phyloP scores from a whole-genome alignment of 1,140 invertebrate genomes.

The Orchesella cincta region DNA sequence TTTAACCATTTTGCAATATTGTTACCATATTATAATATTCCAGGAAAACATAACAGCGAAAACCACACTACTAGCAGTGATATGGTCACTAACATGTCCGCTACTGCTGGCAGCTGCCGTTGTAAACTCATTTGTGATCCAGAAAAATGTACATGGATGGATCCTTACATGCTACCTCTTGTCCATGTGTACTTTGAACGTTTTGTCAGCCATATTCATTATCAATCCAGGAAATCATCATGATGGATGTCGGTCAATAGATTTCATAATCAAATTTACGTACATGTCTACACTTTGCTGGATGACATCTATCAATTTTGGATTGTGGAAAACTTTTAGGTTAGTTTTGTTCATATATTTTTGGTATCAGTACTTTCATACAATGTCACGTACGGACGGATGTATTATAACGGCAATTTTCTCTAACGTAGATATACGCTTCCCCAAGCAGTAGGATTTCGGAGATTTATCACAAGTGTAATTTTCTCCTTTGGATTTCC shows the following conservation, averaged over 20 bases:
- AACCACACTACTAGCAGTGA: slow-evolving; percentile 12
- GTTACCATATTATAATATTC: too few relatives aligned
- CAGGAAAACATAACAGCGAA: not conserved
- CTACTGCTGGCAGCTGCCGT: slow-evolving; percentile 26
- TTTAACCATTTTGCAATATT: too few relatives aligned
- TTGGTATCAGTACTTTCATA: not conserved
- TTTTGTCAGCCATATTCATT: slow-evolving; percentile 29
- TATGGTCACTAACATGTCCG: slow-evolving; percentile 29
- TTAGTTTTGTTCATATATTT: not conserved
- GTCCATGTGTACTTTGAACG: slow-evolving; percentile 23
- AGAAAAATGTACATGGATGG: slow-evolving; percentile 39
- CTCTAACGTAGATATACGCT: not conserved
- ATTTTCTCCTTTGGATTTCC: slow-evolving; percentile 21
- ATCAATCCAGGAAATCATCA: not conserved
- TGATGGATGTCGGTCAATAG: slow-evolving; percentile 16
- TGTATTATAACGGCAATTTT: too few relatives aligned
- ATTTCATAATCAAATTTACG: slow-evolving; percentile 34
- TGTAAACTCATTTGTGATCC: slow-evolving; percentile 23
- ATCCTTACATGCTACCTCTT: slow-evolving; percentile 30
- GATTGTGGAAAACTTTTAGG: slow-evolving; percentile 31
- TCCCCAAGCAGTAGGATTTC: not conserved
- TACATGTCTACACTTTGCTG: slow-evolving; percentile 39
- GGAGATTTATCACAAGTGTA: slow-evolving; percentile 28
- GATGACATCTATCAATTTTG: slow-evolving; percentile 39
- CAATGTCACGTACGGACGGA: too few relatives aligned